Base-by-base conservation (phyloP, 2,888 invertebrate genomes). In the Agrochola litura region DNA sequence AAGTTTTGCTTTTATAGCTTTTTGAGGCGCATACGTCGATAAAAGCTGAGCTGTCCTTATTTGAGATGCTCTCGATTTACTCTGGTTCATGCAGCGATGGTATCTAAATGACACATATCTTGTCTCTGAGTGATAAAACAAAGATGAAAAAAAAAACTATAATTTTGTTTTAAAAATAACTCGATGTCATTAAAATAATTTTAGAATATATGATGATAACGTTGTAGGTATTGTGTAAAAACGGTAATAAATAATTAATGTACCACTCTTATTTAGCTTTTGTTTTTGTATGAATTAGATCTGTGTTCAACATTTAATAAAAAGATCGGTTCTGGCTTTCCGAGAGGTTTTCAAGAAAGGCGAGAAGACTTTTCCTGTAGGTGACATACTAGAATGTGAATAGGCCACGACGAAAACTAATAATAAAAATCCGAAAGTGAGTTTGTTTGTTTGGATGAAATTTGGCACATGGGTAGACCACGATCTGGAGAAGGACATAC, bases 1-100 rank as follows among this genome's bases (percentile, higher is more conserved):
- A 84, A 77, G 76, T 77, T 81, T 67, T 72, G 68, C 71, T 81
- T 83, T 88, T 86, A 88, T 71, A 66, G 77, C 75, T 84, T 69
- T 54, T 84, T 79, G 41, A 79, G 67, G 52, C 12, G 41, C 25
- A 60, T 22, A 64, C 37, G 52, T 64, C 52, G 79, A 65, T 79
- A 58, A 79, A 25, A 52, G 41, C 30, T 58, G 43, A 12, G 46
- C 37, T 2, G 25, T 12, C 30, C 46, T 56, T 56, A 63, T 25
- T 78, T 14, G 46, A 58, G 79, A 77, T 63, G n/a, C 30, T 77
- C 8, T 41, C 3, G 41, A 56, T 77, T 46, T 12, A 56, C 19
- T 73, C 37, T 22, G 19, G 30, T 54, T 54, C 14, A n/a, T 71
- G 43, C 22, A 58, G 49, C 41, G 22, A 54, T 49, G 16, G 6